Percentiles rank a stretch among this genome's conserved stretches.
Conservation (phyloP, 2,797 vertebrate species). For the Mus minutoides region DNA sequence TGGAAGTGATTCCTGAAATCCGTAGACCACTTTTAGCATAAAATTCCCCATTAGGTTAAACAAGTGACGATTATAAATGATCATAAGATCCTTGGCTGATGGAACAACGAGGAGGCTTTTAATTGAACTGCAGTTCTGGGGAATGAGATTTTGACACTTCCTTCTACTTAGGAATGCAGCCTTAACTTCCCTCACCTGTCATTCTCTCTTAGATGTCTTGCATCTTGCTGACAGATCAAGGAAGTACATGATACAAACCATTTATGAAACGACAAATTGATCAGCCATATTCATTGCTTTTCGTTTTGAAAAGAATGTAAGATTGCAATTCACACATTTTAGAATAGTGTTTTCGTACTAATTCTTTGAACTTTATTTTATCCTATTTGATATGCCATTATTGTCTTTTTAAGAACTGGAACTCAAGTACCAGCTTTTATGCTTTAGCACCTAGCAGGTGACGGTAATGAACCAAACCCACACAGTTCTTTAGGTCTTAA, state of each 20-base stretch:
- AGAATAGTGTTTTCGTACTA: neutral
- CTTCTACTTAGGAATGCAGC: neutral
- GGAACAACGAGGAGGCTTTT: neutral
- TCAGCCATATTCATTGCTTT: neutral
- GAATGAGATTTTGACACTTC: neutral
- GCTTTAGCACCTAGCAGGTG: neutral
- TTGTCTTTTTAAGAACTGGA: conserved; percentile 2
- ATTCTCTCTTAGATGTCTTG: neutral
- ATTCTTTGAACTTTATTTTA: neutral
- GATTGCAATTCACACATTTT: neutral
- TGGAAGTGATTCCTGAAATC: neutral
- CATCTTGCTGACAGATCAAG: neutral
- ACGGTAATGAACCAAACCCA: neutral
- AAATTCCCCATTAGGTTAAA: neutral
- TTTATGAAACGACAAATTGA: neutral
- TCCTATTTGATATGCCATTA: neutral
- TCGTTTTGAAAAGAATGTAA: neutral
- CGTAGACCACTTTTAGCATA: neutral
- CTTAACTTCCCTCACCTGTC: neutral
- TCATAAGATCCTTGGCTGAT: neutral
- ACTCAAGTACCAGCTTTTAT: neutral
- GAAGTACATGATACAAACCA: neutral
- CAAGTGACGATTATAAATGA: neutral
- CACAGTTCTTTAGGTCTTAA: neutral
- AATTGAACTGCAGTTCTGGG: accelerated